Conservation (phyloP, 2,888 invertebrate species). For the Sphaeridia pumilis region DNA sequence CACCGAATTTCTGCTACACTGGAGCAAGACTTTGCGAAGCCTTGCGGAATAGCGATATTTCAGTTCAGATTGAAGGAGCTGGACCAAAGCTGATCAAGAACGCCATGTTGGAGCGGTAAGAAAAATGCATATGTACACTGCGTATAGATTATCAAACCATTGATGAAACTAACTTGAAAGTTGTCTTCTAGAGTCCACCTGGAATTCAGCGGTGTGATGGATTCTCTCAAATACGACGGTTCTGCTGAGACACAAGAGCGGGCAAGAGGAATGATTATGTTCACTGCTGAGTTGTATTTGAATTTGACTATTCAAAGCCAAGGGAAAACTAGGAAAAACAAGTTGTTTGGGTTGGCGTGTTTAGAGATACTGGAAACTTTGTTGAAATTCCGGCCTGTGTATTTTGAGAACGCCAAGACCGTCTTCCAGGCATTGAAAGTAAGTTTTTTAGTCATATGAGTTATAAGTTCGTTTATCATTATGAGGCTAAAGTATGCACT, state of each 20-base stretch:
- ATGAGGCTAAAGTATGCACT: too few species aligned
- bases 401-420: slow-evolving; percentile 19
- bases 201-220: slow-evolving; percentile 22
- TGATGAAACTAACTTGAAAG: too few species aligned
- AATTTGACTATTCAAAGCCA: slow-evolving; percentile 19
- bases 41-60: slow-evolving; percentile 20
- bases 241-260: slow-evolving; percentile 10
- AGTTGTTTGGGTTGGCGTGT: slow-evolving; percentile 25
- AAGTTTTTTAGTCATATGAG: background rate
- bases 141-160: too few species aligned
- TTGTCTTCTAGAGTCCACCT: slow-evolving; percentile 25
- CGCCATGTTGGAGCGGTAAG: slow-evolving; percentile 24
- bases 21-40: slow-evolving; percentile 29
- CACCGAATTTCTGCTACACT: slow-evolving; percentile 31
- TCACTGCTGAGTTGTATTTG: slow-evolving; percentile 28
- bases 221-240: slow-evolving; percentile 14
- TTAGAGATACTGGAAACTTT: slow-evolving; percentile 27
- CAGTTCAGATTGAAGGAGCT: too few species aligned
- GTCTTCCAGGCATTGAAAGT: slow-evolving; percentile 28
- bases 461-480: background rate
- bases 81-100: slow-evolving; percentile 17
- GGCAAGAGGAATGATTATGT: slow-evolving; percentile 22
- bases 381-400: slow-evolving; percentile 15
- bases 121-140: too few species aligned
- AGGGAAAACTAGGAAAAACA: slow-evolving; percentile 13